phyloP scores from a whole-genome alignment of 2,113 vertebrate species.

The Catharus fuscescens region DNA sequence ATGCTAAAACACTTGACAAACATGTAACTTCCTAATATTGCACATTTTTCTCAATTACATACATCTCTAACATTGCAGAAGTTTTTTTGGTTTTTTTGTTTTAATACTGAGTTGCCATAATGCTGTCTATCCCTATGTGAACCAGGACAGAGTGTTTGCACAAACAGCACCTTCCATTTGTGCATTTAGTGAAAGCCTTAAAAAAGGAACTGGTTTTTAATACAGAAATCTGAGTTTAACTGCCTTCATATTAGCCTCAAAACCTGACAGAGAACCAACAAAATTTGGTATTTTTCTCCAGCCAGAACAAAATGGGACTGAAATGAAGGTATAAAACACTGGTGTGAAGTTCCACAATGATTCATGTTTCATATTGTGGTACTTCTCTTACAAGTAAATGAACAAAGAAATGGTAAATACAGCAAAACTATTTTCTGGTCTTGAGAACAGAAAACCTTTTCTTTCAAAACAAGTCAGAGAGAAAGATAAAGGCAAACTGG shows the following conservation, averaged over 20 bases:
- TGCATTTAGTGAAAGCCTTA: not conserved
- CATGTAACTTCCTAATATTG: rapidly evolving
- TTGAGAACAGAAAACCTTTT: not conserved
- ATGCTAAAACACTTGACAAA: not conserved
- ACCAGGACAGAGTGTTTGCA: not conserved
- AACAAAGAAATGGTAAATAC: not conserved
- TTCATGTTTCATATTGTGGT: not conserved
- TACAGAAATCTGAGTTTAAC: not conserved
- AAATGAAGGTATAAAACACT: not conserved
- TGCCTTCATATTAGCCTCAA: not conserved
- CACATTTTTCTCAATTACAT: not conserved
- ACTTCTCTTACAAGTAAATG: not conserved
- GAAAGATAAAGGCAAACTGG: not conserved
- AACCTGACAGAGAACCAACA: not conserved
- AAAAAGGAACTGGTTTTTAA: not conserved
- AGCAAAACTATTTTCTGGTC: not conserved
- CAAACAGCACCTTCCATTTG: not conserved
- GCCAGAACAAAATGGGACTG: not conserved
- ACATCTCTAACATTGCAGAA: not conserved
- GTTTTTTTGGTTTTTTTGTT: not conserved
- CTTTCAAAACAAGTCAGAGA: not conserved
- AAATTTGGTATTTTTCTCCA: not conserved
- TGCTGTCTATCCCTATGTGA: rapidly evolving
- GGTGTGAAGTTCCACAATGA: not conserved
- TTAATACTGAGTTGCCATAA: not conserved